Percentiles rank a stretch among this genome's conserved stretches.
phyloP scores from a whole-genome alignment of 2,797 vertebrate species.

The Poeciliopsis presidionis region DNA sequence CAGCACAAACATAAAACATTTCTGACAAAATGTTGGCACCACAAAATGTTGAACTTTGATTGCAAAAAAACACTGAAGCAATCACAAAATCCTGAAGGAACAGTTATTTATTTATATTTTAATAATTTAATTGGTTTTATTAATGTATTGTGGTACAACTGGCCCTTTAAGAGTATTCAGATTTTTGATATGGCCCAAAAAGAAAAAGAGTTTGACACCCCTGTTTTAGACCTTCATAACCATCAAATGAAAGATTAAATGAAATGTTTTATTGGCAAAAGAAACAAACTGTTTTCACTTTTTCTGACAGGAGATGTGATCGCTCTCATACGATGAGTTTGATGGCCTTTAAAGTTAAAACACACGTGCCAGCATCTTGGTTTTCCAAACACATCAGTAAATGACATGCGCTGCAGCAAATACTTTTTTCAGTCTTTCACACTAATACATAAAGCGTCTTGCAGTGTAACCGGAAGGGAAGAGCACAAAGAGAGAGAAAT shows the following conservation, averaged over 20 bases:
- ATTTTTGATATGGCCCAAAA: no score
- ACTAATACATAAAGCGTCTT: neutral
- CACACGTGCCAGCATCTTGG: slow-evolving; percentile 47
- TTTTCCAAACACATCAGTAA: slow-evolving; percentile 15
- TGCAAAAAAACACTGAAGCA: no score
- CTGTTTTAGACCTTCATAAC: neutral
- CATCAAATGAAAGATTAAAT: neutral
- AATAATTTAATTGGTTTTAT: no score
- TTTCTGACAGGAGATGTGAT: slow-evolving; percentile 27
- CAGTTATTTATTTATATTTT: no score
- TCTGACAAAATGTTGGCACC: no score
- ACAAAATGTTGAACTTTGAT: no score
- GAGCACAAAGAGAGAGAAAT: slow-evolving; percentile 23
- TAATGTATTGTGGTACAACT: no score
- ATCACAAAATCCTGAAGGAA: no score
- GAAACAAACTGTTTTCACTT: slow-evolving; percentile 9
- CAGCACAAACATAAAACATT: no score
- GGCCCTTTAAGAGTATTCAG: no score
- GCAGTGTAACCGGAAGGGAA: slow-evolving; percentile 4
- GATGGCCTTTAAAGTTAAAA: slow-evolving; percentile 39
- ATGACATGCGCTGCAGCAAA: neutral
- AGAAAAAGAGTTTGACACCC: no score
- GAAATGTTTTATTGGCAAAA: neutral
- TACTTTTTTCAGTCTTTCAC: neutral
- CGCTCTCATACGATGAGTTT: slow-evolving; percentile 23